Conservation (phyloP, 2,797 vertebrate species). For the Lacerta bilineata region DNA sequence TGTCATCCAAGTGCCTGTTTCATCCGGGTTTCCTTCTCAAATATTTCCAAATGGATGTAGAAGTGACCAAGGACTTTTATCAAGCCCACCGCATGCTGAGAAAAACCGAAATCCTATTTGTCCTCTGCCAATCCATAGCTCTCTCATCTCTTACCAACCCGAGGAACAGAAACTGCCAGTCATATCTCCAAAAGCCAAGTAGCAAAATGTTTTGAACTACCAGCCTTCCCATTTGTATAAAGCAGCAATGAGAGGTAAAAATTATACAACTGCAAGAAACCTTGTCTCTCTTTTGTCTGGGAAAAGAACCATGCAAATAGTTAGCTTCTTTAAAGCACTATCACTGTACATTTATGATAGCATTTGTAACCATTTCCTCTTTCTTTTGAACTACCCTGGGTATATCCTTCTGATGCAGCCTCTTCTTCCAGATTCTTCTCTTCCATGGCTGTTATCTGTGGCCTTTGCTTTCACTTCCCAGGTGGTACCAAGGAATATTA, state of each 20-base stretch:
- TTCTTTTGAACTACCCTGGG: not conserved
- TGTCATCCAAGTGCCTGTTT: conserved; percentile 29
- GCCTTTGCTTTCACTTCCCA: not conserved
- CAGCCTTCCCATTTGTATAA: not conserved
- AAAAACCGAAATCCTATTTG: conserved; percentile 5
- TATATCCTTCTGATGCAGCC: not conserved
- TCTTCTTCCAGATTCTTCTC: not conserved
- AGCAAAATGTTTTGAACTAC: conserved; percentile 13
- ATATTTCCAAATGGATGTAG: not conserved
- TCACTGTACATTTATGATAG: not conserved
- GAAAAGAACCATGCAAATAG: conserved; percentile 40
- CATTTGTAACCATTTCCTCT: not conserved
- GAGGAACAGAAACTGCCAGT: not conserved
- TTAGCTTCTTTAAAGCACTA: conserved; percentile 12
- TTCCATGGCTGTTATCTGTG: no score
- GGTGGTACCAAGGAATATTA: not conserved
- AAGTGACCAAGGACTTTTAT: conserved; percentile 24
- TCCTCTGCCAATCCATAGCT: not conserved
- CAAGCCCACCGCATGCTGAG: conserved; percentile 2
- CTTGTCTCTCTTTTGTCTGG: conserved; percentile 24
- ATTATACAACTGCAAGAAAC: not conserved
- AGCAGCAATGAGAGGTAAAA: conserved; percentile 6
- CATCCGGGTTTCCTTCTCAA: not conserved
- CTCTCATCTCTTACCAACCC: conserved; percentile 24
- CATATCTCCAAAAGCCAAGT: conserved; percentile 16